Evolutionary conservation across 2,888 invertebrate genomes (phyloP).

Genomic region (Exephanes ischioxanthus): DNA sequence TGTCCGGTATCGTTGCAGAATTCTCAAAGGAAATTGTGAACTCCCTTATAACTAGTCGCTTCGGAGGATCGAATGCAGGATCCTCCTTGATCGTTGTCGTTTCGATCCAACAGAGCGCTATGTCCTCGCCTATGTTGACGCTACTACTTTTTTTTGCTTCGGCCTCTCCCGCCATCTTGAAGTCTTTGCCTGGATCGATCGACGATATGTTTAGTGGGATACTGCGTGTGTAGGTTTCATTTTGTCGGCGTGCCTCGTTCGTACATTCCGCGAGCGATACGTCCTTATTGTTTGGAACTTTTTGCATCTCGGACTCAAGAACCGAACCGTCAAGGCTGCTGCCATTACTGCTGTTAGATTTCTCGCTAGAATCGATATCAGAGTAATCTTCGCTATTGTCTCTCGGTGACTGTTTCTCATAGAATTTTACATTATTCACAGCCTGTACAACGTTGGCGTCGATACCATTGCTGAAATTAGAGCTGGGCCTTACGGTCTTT

Average conservation of each 20-base stretch:
- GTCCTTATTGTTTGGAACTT: not conserved
- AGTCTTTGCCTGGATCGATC: constrained; percentile 31
- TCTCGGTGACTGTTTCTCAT: not conserved
- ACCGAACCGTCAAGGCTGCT: not conserved
- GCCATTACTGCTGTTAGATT: not conserved
- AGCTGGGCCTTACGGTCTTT: not conserved
- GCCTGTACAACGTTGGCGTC: not conserved
- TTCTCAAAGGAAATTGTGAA: constrained; percentile 76
- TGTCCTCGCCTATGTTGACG: constrained; percentile 69
- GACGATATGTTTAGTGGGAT: constrained; percentile 39
- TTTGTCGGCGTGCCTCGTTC: constrained; percentile 6
- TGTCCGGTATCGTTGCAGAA: constrained; percentile 72
- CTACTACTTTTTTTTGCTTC: constrained; percentile 66
- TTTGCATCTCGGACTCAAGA: not conserved
- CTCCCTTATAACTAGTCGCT: constrained; percentile 73
- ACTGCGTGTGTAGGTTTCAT: constrained; percentile 24
- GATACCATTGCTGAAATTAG: constrained; percentile 4
- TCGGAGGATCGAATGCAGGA: constrained; percentile 65
- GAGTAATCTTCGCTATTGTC: not conserved
- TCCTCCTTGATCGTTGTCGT: constrained; percentile 74
- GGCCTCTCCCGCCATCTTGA: constrained; percentile 37
- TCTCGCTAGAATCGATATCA: not conserved
- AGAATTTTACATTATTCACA: not conserved
- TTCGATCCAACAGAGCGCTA: constrained; percentile 77
- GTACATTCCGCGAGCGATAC: constrained; percentile 10